These are phyloP conservation scores for Andricus curvator DNA, from an alignment of 2,888 invertebrate genomes.

Conservation along the genomic window DNA sequence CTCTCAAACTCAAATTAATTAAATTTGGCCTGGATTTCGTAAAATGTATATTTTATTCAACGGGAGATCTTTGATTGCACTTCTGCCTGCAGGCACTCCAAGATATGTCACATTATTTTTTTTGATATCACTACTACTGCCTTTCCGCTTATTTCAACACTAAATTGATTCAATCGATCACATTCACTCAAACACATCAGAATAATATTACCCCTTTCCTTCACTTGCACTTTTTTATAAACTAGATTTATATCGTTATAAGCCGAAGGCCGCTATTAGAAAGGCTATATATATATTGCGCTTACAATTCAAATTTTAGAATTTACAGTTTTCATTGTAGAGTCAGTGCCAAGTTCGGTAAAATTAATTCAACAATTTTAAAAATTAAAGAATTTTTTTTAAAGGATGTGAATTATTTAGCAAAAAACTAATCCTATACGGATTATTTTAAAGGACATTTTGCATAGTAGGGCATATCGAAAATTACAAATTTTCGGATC, in stretches of 20 bases:
- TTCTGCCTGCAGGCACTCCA: slow-evolving; percentile 10
- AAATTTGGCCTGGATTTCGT: background rate
- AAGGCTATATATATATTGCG: background rate
- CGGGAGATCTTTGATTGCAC: slow-evolving; percentile 33
- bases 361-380: background rate
- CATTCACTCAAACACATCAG: slow-evolving; percentile 14
- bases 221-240: slow-evolving; percentile 23
- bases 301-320: background rate
- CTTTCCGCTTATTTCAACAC: slow-evolving; percentile 34
- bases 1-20: background rate
- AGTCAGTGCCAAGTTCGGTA: background rate
- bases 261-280: background rate
- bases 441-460: too few relatives aligned
- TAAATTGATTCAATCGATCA: slow-evolving; percentile 15
- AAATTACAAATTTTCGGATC: background rate
- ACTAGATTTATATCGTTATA: background rate
- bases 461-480: background rate
- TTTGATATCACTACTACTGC: background rate
- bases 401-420: background rate
- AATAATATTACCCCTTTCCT: slow-evolving; percentile 1
- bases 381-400: background rate
- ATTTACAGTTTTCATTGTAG: background rate
- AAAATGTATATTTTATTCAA: background rate
- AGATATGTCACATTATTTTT: slow-evolving; percentile 9
- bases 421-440: too few relatives aligned